Evolutionary conservation across 2,888 invertebrate species (phyloP).

Genomic region (Papilio gigon): DNA sequence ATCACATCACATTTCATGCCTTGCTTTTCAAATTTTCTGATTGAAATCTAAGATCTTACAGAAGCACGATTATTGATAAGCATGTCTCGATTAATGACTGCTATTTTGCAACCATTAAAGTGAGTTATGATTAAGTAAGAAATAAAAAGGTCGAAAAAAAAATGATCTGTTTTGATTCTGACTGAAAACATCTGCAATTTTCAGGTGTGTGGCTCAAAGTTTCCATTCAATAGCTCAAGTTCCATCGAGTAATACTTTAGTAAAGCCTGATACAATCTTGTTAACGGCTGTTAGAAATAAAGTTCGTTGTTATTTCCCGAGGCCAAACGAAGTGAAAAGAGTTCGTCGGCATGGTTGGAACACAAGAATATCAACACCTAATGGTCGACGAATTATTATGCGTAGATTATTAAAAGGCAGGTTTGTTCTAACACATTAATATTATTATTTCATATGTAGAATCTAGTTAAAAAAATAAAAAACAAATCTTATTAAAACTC

Average conservation of each 20-base stretch:
- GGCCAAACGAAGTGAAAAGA: constrained; percentile 87
- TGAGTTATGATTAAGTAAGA: constrained; percentile 45
- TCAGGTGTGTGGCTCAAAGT: constrained; percentile 63
- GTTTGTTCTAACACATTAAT: constrained; percentile 86
- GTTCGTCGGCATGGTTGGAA: constrained; percentile 88
- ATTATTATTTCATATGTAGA: constrained; percentile 37
- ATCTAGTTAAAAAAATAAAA: constrained; percentile 40
- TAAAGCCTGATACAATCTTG: constrained; percentile 62
- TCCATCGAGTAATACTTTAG: constrained; percentile 54
- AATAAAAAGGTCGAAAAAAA: neutral
- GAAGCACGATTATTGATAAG: constrained; percentile 1
- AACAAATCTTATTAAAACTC: constrained; percentile 22
- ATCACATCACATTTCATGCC: neutral
- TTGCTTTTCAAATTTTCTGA: neutral
- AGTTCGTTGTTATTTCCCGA: constrained; percentile 87
- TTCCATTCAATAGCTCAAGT: constrained; percentile 55
- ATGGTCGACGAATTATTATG: constrained; percentile 88
- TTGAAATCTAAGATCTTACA: neutral
- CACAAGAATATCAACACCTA: constrained; percentile 85
- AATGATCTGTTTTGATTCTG: neutral
- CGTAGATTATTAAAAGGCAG: constrained; percentile 88
- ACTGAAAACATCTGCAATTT: constrained; percentile 43
- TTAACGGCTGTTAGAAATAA: constrained; percentile 70
- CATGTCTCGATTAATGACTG: constrained; percentile 67
- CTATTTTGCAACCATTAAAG: constrained; percentile 67